These are phyloP conservation scores for Guaruba guarouba DNA, from an alignment of 2,113 vertebrate genomes.

Conservation along the genomic window DNA sequence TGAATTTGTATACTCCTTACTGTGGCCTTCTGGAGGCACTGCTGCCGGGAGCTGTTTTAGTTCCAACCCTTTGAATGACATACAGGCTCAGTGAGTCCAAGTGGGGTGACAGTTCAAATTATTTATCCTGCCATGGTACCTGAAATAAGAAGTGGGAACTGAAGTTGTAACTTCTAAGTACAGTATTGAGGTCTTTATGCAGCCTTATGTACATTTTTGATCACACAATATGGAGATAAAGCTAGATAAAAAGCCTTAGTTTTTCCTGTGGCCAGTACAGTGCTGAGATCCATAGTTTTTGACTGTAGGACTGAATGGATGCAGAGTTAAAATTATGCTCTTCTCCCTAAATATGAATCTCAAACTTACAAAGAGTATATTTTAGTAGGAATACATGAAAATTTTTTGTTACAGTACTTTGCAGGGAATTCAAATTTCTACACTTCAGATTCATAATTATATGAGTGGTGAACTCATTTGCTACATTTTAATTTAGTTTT, in stretches of 20 bases:
- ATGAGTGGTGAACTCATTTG: not conserved
- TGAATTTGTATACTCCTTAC: not conserved
- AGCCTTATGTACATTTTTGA: not conserved
- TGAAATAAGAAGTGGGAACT: not conserved
- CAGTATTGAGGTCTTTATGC: not conserved
- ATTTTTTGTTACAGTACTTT: not conserved
- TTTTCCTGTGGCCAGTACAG: not conserved
- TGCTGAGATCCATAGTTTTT: not conserved
- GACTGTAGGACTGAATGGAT: not conserved
- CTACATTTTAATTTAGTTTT: not conserved
- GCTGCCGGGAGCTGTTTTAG: not conserved
- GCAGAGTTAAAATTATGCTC: not conserved
- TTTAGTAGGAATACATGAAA: not conserved
- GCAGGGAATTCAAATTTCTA: not conserved
- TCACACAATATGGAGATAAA: not conserved
- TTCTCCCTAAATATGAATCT: not conserved
- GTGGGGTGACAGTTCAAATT: not conserved
- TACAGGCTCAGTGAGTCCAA: not conserved
- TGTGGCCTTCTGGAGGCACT: not conserved
- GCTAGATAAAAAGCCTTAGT: not conserved
- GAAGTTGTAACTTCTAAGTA: not conserved
- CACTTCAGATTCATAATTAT: not conserved
- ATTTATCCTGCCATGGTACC: not conserved
- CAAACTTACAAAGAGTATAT: not conserved
- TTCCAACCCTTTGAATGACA: not conserved